Percentiles rank a stretch among this genome's conserved stretches.
phyloP scores from a whole-genome alignment of 2,797 vertebrate genomes.

The Semotilus atromaculatus region DNA sequence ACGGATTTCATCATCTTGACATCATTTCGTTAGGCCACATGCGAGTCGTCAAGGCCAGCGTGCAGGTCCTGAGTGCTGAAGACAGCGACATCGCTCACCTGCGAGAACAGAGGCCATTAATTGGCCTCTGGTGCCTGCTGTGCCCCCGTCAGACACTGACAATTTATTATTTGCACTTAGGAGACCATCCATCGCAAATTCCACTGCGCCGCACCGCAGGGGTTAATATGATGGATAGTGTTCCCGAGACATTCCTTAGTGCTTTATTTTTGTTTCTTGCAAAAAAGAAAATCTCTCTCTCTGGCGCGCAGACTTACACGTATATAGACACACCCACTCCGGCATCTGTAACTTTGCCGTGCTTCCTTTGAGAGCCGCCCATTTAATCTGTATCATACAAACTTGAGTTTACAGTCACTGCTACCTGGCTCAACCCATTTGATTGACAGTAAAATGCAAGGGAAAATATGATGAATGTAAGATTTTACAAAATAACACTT shows the following conservation, averaged over 20 bases:
- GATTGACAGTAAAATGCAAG: neutral
- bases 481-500: neutral
- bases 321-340: constrained; percentile 25
- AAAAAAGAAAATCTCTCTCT: no score
- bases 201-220: constrained; percentile 59
- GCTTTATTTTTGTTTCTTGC: constrained; percentile 45
- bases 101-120: constrained; percentile 73
- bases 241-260: constrained; percentile 56
- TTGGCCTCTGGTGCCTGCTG: constrained; percentile 71
- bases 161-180: constrained; percentile 80
- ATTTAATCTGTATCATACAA: neutral
- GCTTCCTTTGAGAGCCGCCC: neutral
- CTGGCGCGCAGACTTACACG: constrained; percentile 32
- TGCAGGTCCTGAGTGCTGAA: constrained; percentile 27
- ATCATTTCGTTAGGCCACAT: constrained; percentile 37
- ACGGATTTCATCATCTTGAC: constrained; percentile 40
- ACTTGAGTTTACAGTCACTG: neutral
- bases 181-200: constrained; percentile 79
- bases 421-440: constrained; percentile 20
- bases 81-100: constrained; percentile 74
- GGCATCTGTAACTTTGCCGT: constrained; percentile 3
- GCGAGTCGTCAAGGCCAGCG: constrained; percentile 36
- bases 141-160: constrained; percentile 69
- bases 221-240: constrained; percentile 64
- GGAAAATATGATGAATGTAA: neutral